Base-by-base conservation (phyloP, 2,888 invertebrate species). In the Drosophila fungiperda region DNA sequence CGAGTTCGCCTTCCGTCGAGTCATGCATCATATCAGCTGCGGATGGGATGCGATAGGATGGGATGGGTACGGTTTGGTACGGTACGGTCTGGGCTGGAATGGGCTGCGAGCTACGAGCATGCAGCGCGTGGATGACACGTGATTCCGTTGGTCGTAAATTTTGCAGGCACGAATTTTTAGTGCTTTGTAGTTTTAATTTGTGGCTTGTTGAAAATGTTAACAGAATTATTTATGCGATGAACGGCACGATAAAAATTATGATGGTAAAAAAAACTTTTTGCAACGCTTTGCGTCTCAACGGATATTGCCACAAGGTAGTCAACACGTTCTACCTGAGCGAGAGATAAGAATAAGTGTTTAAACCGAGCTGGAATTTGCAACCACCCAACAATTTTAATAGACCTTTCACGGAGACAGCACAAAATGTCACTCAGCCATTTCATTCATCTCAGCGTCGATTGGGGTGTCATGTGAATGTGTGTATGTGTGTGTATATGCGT, bases 41-140 rank as follows among this genome's bases (percentile, higher is more conserved):
- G 70, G 68, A 76, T 70, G 86, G 90, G 87, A 85, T 20, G 55
- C 36, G 40, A 66, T 38, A 9, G 62, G 33, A 61, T 61, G 26
- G 57, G 35, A 12, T 33, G 32, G 63, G 57, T 29, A 4, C 26
- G 11, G 15, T 2, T 15, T 11, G 20, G 52, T 1, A 20, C 2
- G 23, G 52, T 1, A 8, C 11, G n/a, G 49, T 5, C 8, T 9
- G 9, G 78, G 67, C 1, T 53, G 12, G 12, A 73, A 52, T n/a
- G 52, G 42, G 48, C 52, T 36, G 17, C 54, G 17, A 48, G 53
- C 20, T n/a, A 32, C 60, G 60, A 52, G 45, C 38, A 29, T 89
- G 89, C 80, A 91, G 87, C 92, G 92, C 91, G 92, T 92, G 93
- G 92, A 92, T 92, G 93, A 91, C 93, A 93, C 93, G 93, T 93